These are phyloP conservation scores for Eulithis testata DNA, from an alignment of 2,888 invertebrate species.

Conservation along the genomic window DNA sequence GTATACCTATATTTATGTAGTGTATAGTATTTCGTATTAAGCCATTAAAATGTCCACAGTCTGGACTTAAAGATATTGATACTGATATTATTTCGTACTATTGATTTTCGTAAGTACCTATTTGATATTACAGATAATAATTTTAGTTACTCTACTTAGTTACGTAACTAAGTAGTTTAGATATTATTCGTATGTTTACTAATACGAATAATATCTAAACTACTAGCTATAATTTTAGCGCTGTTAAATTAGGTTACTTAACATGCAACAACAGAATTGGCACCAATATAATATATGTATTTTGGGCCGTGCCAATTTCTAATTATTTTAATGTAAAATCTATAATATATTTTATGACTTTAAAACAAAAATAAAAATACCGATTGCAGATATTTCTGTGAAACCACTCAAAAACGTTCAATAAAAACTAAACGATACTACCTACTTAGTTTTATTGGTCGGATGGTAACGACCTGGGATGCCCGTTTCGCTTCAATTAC, in stretches of 20 bases:
- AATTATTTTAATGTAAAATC: background rate
- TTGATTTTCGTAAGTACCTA: background rate
- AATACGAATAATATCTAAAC: too few species aligned
- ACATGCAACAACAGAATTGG: too few species aligned
- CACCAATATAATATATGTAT: too few species aligned
- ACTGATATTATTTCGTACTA: constrained; percentile 1
- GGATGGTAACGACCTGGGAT: constrained; percentile 11
- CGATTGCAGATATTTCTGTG: background rate
- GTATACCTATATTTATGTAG: background rate
- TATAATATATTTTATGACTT: background rate
- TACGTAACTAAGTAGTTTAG: background rate
- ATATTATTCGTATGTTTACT: too few species aligned
- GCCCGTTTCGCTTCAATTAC: constrained; percentile 23
- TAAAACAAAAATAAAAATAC: background rate
- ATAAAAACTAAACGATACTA: constrained; percentile 25
- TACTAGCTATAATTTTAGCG: too few species aligned
- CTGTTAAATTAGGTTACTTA: too few species aligned
- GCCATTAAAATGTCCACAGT: background rate
- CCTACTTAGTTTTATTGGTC: constrained; percentile 30
- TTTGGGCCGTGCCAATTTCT: background rate
- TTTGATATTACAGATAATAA: constrained; percentile 1
- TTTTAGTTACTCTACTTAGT: background rate
- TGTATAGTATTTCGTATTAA: background rate
- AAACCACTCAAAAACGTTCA: constrained; percentile 18
- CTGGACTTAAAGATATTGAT: background rate